Evolutionary conservation across 2,113 vertebrate genomes (phyloP).

Genomic region (Felis catus): DNA sequence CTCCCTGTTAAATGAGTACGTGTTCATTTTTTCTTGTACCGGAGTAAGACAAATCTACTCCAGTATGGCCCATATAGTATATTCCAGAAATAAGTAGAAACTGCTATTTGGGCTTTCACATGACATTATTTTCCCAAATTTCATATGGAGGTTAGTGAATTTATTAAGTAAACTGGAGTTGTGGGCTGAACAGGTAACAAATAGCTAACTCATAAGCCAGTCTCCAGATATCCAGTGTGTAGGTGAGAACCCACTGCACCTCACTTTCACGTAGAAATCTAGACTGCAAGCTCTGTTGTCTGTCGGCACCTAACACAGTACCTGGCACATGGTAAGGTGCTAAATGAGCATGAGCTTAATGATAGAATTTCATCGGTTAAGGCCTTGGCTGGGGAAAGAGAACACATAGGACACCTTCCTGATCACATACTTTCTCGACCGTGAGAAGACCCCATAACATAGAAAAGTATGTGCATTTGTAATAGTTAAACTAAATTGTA

Average conservation of each 20-base stretch:
- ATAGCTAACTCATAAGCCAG: background rate
- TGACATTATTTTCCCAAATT: background rate
- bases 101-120: background rate
- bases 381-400: background rate
- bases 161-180: background rate
- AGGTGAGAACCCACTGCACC: background rate
- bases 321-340: background rate
- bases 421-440: background rate
- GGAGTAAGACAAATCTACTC: background rate
- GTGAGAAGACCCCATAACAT: background rate
- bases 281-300: background rate
- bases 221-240: background rate
- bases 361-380: conserved; percentile 40
- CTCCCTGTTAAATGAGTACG: background rate
- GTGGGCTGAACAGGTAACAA: background rate
- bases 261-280: background rate
- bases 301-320: background rate
- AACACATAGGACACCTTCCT: background rate
- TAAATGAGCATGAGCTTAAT: conserved; percentile 39
- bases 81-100: background rate
- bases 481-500: background rate
- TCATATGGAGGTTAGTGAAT: background rate
- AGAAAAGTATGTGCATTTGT: background rate
- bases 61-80: background rate
- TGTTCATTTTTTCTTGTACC: background rate